phyloP scores from a whole-genome alignment of 2,888 invertebrate genomes.

The Beris morrisii region DNA sequence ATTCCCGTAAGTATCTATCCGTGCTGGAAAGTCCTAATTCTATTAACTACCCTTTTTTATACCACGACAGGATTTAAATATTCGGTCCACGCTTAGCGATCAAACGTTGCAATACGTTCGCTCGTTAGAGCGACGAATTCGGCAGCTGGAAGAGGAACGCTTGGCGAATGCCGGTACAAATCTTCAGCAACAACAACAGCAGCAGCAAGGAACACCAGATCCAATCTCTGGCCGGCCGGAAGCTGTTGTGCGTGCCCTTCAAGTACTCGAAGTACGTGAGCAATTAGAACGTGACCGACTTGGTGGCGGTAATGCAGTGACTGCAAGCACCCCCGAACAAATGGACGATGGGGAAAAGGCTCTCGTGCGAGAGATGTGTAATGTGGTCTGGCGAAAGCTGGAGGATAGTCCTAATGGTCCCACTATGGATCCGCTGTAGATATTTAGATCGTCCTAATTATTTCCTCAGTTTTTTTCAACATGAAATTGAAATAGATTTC shows the following conservation, averaged over 20 bases:
- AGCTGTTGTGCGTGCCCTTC: conserved; percentile 89
- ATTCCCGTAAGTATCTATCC: conserved; percentile 38
- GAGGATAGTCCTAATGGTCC: conserved; percentile 77
- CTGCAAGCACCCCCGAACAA: conserved; percentile 55
- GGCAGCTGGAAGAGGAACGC: conserved; percentile 81
- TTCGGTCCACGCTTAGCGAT: conserved; percentile 63
- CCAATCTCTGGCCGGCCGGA: conserved; percentile 76
- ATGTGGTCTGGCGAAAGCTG: conserved; percentile 89
- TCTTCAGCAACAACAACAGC: conserved; percentile 37
- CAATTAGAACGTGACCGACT: conserved; percentile 73
- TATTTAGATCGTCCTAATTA: background rate
- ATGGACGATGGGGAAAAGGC: conserved; percentile 89
- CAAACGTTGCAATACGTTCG: conserved; percentile 90
- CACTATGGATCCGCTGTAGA: conserved; percentile 49
- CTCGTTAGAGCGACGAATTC: conserved; percentile 84
- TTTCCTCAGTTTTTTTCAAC: conserved; percentile 1
- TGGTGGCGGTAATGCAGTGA: conserved; percentile 44
- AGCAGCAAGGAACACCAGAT: conserved; percentile 42
- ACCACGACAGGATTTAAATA: conserved; percentile 41
- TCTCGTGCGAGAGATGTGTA: conserved; percentile 93
- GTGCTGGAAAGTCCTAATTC: too few species aligned
- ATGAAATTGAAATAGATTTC: too few species aligned
- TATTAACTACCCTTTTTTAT: background rate
- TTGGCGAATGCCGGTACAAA: conserved; percentile 2
- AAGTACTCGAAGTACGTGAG: conserved; percentile 88